Evolutionary conservation across 2,888 invertebrate species (phyloP).

Genomic region (Sepioteuthis lessoniana): DNA sequence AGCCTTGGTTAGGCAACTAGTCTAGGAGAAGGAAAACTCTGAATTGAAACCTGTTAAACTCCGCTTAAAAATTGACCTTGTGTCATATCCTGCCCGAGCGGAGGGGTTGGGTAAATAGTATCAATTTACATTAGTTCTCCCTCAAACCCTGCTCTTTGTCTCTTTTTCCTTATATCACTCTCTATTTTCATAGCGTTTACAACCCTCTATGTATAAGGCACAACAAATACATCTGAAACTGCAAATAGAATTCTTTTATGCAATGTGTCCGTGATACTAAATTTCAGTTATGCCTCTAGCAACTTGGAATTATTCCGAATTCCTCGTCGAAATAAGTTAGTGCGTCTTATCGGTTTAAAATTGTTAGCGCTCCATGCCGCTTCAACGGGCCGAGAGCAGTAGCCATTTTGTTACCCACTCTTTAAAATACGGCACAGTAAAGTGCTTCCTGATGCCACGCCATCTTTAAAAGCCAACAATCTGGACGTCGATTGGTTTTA

Average conservation of each 20-base stretch:
- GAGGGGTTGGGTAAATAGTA: no score
- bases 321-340: neutral
- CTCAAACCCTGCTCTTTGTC: no score
- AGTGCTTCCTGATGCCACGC: constrained; percentile 6
- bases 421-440: neutral
- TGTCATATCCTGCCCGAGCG: no score
- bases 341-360: neutral
- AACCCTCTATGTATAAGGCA: neutral
- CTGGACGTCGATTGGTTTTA: neutral
- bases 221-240: neutral
- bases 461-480: constrained; percentile 4
- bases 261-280: neutral
- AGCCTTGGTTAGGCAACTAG: no score
- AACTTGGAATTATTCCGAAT: neutral
- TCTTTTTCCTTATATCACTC: no score
- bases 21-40: no score
- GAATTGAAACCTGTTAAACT: no score
- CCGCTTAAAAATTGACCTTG: no score
- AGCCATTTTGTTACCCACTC: neutral
- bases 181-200: no score
- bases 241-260: neutral
- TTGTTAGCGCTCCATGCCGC: neutral
- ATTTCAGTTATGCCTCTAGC: neutral
- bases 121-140: no score
- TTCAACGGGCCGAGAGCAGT: neutral